Base-by-base conservation (phyloP, 2,113 vertebrate genomes). In the Callospermophilus lateralis region DNA sequence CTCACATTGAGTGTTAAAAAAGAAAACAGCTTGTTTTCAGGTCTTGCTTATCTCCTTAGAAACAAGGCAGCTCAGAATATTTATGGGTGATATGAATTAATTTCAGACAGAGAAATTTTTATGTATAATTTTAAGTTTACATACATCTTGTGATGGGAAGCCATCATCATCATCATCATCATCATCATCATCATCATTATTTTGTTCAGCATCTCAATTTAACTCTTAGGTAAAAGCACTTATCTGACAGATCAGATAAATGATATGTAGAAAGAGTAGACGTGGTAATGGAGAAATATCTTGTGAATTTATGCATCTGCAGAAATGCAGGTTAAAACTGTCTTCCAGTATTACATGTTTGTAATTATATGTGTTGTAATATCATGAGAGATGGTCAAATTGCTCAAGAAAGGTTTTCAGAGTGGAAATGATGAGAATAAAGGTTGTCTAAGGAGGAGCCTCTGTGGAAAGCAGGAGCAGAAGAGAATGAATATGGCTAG, bases 221-320 rank as follows among this genome's bases (percentile, higher is more conserved):
- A 92, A 80, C 32, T 96, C 45, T 58, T 34, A 89, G 42, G 26
- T 17, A 39, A 70, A 88, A 88, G 53, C 48, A 68, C 34, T 94
- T 88, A 55, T 79, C n/a, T 32, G 15, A 61, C 30, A 93, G 55
- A 39, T 89, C 11, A 55, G 6, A 17, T 63, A 39, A 80, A 39
- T 26, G 24, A 78, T 15, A 74, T 34, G 16, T 95, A 17, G 65
- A 12, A 84, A 84, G 28, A 10, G 48, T 61, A 45, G 77, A 34
- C 16, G 34, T 48, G 63, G 22, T 78, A 81, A 89, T 37, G 79
- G 11, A 63, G 37, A 93, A 93, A 83, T 39, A 51, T 15, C 30
- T 30, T 67, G 37, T 93, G 37, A 39, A 89, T 89, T 76, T 81
- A 81, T 24, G 73, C 37, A 61, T 67, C 51, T 68, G 48, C 30